These are phyloP conservation scores for Dendrolimus punctatus DNA, from an alignment of 1,140 invertebrate genomes.

Conservation along the genomic window DNA sequence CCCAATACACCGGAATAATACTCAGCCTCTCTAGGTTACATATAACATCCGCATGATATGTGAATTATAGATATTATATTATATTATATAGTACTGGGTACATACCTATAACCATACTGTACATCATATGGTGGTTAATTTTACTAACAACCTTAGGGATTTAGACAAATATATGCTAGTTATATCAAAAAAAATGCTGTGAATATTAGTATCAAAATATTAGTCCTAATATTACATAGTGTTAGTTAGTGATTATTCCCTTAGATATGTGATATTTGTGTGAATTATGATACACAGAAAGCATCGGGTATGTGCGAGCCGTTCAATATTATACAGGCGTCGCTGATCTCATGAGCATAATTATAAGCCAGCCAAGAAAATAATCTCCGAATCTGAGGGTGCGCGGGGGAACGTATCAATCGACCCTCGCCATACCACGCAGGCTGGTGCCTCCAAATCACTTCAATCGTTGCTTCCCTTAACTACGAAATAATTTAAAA, in stretches of 20 bases:
- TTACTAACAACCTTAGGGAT: slow-evolving; percentile 58
- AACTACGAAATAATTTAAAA: slow-evolving; percentile 66
- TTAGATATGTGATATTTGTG: slow-evolving; percentile 67
- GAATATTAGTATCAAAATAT: slow-evolving; percentile 68
- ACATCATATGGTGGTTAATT: slow-evolving; percentile 54
- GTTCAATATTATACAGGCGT: not conserved
- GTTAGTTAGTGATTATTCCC: slow-evolving; percentile 54
- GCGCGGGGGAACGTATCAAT: not conserved
- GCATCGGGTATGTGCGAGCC: slow-evolving; percentile 23
- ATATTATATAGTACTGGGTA: slow-evolving; percentile 56
- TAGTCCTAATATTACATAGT: slow-evolving; percentile 51
- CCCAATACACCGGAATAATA: slow-evolving; percentile 26
- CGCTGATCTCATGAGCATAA: no score
- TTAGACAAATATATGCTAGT: slow-evolving; percentile 46
- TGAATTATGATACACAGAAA: slow-evolving; percentile 52
- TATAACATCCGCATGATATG: slow-evolving; percentile 63
- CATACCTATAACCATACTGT: slow-evolving; percentile 58
- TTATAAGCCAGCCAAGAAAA: no score
- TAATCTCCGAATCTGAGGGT: not conserved
- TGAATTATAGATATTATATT: slow-evolving; percentile 57
- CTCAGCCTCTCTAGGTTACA: slow-evolving; percentile 49
- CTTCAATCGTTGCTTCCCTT: slow-evolving; percentile 36
- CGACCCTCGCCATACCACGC: slow-evolving; percentile 16
- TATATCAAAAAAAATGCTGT: slow-evolving; percentile 57
- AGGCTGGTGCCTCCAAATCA: slow-evolving; percentile 34